Percentiles rank a stretch among this genome's conserved stretches.
phyloP scores from a whole-genome alignment of 2,113 vertebrate species.

The Alectura lathami region DNA sequence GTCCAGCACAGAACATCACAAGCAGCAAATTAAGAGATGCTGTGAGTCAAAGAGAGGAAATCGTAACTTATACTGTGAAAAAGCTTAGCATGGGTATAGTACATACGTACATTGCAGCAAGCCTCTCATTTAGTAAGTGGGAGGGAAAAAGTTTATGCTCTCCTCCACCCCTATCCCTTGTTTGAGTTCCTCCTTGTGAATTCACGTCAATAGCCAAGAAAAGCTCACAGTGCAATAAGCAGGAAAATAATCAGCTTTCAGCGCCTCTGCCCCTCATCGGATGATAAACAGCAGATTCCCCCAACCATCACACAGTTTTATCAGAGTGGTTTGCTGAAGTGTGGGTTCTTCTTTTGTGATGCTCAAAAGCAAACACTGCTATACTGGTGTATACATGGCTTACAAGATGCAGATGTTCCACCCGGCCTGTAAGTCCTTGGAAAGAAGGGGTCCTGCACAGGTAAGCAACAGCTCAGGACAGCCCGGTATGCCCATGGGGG shows the following conservation, averaged over 20 bases:
- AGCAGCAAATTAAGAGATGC: slow-evolving; percentile 19
- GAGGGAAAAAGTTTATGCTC: background rate
- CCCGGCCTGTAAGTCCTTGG: background rate
- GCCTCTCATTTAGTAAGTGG: slow-evolving; percentile 4
- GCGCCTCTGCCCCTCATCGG: background rate
- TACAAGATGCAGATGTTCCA: background rate
- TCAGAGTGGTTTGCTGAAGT: background rate
- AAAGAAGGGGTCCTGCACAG: background rate
- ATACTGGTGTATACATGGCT: background rate
- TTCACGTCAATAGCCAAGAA: background rate
- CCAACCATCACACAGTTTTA: background rate
- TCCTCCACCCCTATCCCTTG: background rate
- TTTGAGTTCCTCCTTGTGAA: slow-evolving; percentile 33
- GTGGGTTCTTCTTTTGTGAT: background rate
- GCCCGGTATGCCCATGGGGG: background rate
- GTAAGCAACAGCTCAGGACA: background rate
- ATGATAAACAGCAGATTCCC: background rate
- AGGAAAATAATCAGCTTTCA: background rate
- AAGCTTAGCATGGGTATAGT: background rate
- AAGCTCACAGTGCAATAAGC: background rate
- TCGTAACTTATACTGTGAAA: slow-evolving; percentile 33
- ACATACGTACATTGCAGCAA: background rate
- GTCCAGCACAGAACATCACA: background rate
- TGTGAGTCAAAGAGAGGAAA: slow-evolving; percentile 6
- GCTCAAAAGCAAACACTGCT: background rate